Conservation (phyloP, 1,140 invertebrate species). For the Melanaphis sacchari region DNA sequence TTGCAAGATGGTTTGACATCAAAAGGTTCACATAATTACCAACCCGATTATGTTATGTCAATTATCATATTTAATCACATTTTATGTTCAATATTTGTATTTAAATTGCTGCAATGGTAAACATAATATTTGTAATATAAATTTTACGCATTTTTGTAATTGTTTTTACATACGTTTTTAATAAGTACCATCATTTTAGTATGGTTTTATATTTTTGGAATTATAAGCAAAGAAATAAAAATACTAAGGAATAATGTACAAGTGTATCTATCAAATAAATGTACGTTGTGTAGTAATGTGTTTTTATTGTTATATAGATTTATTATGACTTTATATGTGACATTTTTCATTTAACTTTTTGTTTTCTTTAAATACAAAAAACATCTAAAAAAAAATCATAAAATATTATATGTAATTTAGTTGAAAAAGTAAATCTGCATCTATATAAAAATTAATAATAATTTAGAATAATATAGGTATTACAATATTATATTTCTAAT, state of each 20-base stretch:
- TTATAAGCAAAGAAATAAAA: background rate
- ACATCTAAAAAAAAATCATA: background rate
- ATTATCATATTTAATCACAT: background rate
- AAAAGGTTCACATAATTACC: background rate
- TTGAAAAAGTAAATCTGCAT: background rate
- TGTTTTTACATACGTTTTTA: constrained; percentile 18
- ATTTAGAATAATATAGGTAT: background rate
- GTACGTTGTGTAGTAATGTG: background rate
- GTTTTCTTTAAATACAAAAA: background rate
- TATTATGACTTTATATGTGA: background rate
- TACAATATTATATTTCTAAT: background rate
- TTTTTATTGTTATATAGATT: background rate
- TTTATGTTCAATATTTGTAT: constrained; percentile 1
- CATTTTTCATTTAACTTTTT: background rate
- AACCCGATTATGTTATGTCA: background rate
- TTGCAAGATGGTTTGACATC: constrained; percentile 38
- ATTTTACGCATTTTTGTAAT: constrained; percentile 18
- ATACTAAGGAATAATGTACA: constrained; percentile 5
- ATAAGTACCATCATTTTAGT: constrained; percentile 28
- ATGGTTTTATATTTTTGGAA: background rate
- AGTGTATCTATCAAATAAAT: constrained; percentile 23
- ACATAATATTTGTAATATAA: background rate
- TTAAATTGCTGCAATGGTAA: background rate
- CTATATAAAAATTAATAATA: too few relatives aligned
- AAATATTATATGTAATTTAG: background rate